Percentiles rank a stretch among this genome's conserved stretches.
Conservation (phyloP, 1,140 invertebrate genomes). For the Trichoplusia ni region DNA sequence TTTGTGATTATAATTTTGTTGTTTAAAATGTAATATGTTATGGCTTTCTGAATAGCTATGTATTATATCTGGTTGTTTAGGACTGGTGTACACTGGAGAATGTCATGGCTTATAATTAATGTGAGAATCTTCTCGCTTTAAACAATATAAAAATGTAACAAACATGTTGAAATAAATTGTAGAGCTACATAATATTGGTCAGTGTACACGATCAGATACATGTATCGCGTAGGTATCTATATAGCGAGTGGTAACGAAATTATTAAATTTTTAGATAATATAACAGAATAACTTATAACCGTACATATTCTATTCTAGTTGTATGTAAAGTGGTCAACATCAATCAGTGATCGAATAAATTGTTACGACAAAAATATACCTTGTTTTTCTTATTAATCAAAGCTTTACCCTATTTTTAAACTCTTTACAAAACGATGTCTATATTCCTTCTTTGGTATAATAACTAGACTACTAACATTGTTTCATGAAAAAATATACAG, state of each 20-base stretch:
- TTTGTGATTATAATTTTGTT: conserved; percentile 23
- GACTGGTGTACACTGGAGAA: background rate
- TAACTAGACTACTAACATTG: too few species aligned
- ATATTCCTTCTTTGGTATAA: too few species aligned
- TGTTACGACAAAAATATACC: conserved; percentile 66
- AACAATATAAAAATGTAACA: background rate
- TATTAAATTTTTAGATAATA: conserved; percentile 30
- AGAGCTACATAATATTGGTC: background rate
- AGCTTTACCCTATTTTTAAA: background rate
- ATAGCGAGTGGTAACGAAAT: conserved; percentile 43
- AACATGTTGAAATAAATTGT: background rate
- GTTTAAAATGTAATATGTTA: conserved; percentile 39
- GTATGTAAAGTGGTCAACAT: conserved; percentile 65
- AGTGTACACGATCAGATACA: background rate
- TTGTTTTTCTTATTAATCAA: conserved; percentile 36
- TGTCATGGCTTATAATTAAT: background rate
- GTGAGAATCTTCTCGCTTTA: too few species aligned
- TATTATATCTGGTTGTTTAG: conserved; percentile 35
- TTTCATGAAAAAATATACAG: too few species aligned
- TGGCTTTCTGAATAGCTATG: conserved; percentile 46
- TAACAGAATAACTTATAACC: conserved; percentile 48
- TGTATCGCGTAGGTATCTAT: conserved; percentile 26
- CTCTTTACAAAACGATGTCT: too few species aligned
- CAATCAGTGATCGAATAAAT: conserved; percentile 79
- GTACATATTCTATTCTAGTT: conserved; percentile 62